Percentiles rank a stretch among this genome's conserved stretches.
Conservation (phyloP, 2,888 invertebrate species). For the Trichogramma dendrolimi region DNA sequence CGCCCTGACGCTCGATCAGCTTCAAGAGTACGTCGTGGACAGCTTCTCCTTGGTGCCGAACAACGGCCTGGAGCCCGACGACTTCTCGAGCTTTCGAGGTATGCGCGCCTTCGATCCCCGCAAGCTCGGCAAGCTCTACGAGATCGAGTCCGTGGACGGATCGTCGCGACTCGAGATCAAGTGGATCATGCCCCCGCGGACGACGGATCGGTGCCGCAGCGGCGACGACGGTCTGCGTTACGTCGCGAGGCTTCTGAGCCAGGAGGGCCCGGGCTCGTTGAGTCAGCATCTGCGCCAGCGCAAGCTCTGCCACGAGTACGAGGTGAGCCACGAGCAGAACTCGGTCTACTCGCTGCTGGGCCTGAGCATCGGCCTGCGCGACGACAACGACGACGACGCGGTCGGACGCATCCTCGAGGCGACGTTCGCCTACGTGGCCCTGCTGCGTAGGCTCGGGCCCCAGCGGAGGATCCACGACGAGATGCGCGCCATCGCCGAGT, state of each 20-base stretch:
- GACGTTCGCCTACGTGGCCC: conserved; percentile 74
- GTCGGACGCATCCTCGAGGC: conserved; percentile 60
- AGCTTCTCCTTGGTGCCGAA: conserved; percentile 70
- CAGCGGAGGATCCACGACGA: conserved; percentile 61
- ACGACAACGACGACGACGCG: conserved; percentile 56
- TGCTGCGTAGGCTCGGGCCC: conserved; percentile 66
- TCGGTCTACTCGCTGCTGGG: conserved; percentile 73
- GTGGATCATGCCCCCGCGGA: conserved; percentile 60
- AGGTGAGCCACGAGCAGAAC: conserved; percentile 70
- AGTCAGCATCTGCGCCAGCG: conserved; percentile 71
- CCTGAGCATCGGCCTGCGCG: conserved; percentile 67
- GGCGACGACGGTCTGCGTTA: conserved; percentile 73
- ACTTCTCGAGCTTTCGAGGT: conserved; percentile 57
- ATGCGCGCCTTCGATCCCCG: conserved; percentile 60
- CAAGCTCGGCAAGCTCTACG: conserved; percentile 66
- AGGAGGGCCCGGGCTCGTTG: conserved; percentile 80
- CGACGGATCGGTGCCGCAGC: conserved; percentile 59
- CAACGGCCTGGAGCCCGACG: conserved; percentile 61
- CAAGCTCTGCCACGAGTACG: conserved; percentile 73
- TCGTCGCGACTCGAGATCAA: conserved; percentile 54
- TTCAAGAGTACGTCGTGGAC: conserved; percentile 63
- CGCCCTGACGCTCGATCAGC: conserved; percentile 59
- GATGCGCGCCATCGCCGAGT: conserved; percentile 62
- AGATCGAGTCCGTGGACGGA: conserved; percentile 69
- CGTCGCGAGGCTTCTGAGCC: conserved; percentile 68